Evolutionary conservation across 2,888 invertebrate species (phyloP), one percentile per base, ranked within the genome.

Genomic region (Capitulum mitella): DNA sequence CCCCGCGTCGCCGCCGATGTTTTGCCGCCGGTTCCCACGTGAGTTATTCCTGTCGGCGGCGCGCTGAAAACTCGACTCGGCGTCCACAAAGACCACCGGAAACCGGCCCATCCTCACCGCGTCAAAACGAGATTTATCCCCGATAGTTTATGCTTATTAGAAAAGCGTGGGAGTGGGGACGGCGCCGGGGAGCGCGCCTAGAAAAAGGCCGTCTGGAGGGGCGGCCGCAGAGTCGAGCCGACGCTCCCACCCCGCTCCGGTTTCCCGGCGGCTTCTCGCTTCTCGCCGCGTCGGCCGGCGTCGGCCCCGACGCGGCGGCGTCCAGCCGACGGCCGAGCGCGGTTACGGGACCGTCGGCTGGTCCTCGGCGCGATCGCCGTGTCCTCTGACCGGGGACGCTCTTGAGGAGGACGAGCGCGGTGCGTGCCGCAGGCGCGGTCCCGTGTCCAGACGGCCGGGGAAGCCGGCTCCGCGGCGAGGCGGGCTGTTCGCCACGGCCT

Each of bases 61-160:
- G 22, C 26, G 37, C 37, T 12, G 70, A 70, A 64, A 70, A 37
- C 29, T 37, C 37, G 19, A 40, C 70, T 34, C 32, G 19, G 0
- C 26, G 26, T 40, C 58, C 70, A 70, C 70, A 70, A 70, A 70
- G 70, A 37, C 40, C 37, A 22, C 37, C 70, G 70, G 70, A 70
- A 70, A 12, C 70, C 0, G 26, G 10, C 64, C 26, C 70, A 40
- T 70, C 40, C 19, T 19, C 37, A 40, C 70, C 40, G 70, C 40
- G 70, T 70, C 40, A 70, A 2, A 10, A 10, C 70, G 70, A 70
- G 37, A 70, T 70, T 70, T 40, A 40, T 40, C 70, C 70, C 37
- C 40, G 29, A 40, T 40, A 70, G 64, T 64, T 40, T 70, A 37
- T 70, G 70, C 70, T 70, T 70, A 70, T 70, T 40, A 70, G 70